These are phyloP conservation scores for Sorex maritimensis DNA, from an alignment of 2,797 vertebrate species.

Conservation along the genomic window DNA sequence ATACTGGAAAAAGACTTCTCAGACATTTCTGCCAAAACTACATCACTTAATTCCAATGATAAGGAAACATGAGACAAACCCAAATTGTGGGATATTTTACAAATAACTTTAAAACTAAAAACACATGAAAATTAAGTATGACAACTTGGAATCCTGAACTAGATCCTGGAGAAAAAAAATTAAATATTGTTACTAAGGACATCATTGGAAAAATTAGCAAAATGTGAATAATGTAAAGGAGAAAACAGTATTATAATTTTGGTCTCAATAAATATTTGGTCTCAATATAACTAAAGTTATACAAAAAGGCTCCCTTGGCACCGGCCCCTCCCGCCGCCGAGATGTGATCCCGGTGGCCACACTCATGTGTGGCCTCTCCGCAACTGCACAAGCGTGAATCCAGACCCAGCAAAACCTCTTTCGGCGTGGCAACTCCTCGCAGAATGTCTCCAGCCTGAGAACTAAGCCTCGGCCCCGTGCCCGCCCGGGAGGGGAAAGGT, in stretches of 20 bases:
- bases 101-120: slow-evolving; percentile 64
- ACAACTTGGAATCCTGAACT: background rate
- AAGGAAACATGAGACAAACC: slow-evolving; percentile 30
- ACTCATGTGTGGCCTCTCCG: too few relatives aligned
- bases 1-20: background rate
- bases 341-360: too few relatives aligned
- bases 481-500: too few relatives aligned
- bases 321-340: too few relatives aligned
- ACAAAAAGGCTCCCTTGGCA: background rate
- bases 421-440: too few relatives aligned
- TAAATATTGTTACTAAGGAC: slow-evolving; percentile 15
- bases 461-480: too few relatives aligned
- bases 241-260: slow-evolving; percentile 2
- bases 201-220: slow-evolving; percentile 1
- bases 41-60: background rate
- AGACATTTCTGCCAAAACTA: slow-evolving; percentile 48
- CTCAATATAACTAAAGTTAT: background rate
- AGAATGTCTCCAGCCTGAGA: too few relatives aligned
- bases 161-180: background rate
- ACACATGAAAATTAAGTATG: slow-evolving; percentile 32
- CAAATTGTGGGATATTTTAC: slow-evolving; percentile 47
- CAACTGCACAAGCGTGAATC: too few relatives aligned
- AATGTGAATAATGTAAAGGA: slow-evolving; percentile 19
- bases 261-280: slow-evolving; percentile 22
- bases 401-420: too few relatives aligned